These are phyloP conservation scores for Tribolium freemani DNA, from an alignment of 2,888 invertebrate species.

Conservation along the genomic window DNA sequence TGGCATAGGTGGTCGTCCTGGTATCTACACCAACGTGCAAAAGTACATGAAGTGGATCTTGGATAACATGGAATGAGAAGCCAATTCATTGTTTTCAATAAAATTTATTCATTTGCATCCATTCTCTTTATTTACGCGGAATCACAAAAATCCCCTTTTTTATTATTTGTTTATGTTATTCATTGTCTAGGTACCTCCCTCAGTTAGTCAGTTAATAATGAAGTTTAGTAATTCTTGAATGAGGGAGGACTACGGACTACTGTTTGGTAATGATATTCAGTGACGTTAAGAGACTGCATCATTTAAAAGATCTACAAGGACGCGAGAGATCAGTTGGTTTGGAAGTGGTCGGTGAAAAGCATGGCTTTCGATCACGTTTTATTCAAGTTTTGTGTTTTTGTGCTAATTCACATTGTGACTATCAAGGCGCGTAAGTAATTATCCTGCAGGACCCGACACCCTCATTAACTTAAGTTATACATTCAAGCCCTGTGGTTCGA, in stretches of 20 bases:
- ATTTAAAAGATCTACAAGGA: slow-evolving; percentile 30
- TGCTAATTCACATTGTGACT: neutral
- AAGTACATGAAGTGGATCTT: slow-evolving; percentile 31
- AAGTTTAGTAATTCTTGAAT: neutral
- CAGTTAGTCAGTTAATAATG: neutral
- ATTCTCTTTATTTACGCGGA: neutral
- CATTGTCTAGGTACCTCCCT: neutral
- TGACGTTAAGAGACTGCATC: slow-evolving; percentile 18
- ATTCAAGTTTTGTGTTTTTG: slow-evolving; percentile 5
- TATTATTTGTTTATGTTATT: neutral
- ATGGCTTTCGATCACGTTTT: neutral
- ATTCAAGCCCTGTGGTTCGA: too few relatives aligned
- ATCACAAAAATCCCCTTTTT: neutral
- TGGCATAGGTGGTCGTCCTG: slow-evolving; percentile 9
- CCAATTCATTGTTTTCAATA: neutral
- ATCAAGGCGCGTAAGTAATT: slow-evolving; percentile 10
- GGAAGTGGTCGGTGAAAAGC: neutral
- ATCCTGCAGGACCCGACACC: neutral
- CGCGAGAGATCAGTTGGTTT: slow-evolving; percentile 12
- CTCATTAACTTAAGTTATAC: neutral
- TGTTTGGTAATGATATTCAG: slow-evolving; percentile 7
- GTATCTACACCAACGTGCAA: slow-evolving; percentile 20
- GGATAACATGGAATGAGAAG: slow-evolving; percentile 8
- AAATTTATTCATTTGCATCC: too few relatives aligned
- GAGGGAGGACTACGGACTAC: neutral